Evolutionary conservation across 2,888 invertebrate genomes (phyloP).

Genomic region (Patella ulyssiponensis): DNA sequence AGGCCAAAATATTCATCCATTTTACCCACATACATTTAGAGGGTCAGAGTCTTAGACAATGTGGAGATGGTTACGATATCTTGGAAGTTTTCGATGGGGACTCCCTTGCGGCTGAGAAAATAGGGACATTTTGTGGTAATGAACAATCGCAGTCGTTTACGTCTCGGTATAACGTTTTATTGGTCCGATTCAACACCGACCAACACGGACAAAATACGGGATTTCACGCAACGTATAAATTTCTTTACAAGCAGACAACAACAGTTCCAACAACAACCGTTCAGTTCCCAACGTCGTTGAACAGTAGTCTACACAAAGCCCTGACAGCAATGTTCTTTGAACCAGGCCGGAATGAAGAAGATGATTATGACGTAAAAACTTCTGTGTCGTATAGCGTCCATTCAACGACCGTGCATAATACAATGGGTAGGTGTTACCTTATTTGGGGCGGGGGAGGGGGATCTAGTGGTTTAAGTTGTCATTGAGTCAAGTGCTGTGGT

Average conservation of each 20-base stretch:
- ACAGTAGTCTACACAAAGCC: slow-evolving; percentile 13
- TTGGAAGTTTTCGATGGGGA: slow-evolving; percentile 50
- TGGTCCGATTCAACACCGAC: slow-evolving; percentile 61
- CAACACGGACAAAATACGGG: slow-evolving; percentile 59
- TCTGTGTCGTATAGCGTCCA: slow-evolving; percentile 13
- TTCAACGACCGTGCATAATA: slow-evolving; percentile 3
- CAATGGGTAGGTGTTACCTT: not conserved
- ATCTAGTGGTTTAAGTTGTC: too few species aligned
- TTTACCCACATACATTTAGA: slow-evolving; percentile 63
- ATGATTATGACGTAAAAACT: not conserved
- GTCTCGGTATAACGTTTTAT: slow-evolving; percentile 50
- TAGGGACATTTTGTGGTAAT: slow-evolving; percentile 50
- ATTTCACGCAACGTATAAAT: slow-evolving; percentile 64
- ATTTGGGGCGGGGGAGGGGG: too few species aligned
- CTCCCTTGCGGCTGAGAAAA: slow-evolving; percentile 31
- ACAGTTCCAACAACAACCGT: slow-evolving; percentile 26
- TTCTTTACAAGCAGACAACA: slow-evolving; percentile 42
- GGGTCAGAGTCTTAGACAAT: slow-evolving; percentile 55
- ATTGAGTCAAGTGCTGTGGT: too few species aligned
- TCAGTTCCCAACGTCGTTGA: not conserved
- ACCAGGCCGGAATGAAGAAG: slow-evolving; percentile 16
- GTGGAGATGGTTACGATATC: slow-evolving; percentile 54
- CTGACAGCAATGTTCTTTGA: slow-evolving; percentile 29
- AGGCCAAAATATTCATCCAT: slow-evolving; percentile 50
- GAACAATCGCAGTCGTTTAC: slow-evolving; percentile 41